Percentiles rank a stretch among this genome's conserved stretches.
phyloP scores from a whole-genome alignment of 2,113 vertebrate genomes.

The Sorex fumeus region DNA sequence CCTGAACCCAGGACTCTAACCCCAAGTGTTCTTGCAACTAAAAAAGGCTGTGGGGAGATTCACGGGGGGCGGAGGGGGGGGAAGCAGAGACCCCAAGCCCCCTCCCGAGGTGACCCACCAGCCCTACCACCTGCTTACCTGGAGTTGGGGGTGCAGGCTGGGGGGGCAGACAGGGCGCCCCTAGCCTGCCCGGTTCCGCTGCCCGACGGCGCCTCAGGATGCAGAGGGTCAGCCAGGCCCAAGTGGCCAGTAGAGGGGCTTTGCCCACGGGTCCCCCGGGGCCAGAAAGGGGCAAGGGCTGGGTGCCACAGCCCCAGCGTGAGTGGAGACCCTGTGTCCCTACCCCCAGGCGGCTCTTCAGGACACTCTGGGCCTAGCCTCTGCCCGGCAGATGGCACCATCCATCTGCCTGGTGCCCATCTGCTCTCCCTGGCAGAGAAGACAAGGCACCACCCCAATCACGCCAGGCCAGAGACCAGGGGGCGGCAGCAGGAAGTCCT shows the following conservation, averaged over 20 bases:
- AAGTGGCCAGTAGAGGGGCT: constrained; percentile 3
- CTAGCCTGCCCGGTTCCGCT: background rate
- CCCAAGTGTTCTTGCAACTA: constrained; percentile 67
- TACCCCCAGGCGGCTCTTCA: background rate
- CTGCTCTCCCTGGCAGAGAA: background rate
- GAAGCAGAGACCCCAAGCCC: background rate
- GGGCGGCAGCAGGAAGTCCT: background rate
- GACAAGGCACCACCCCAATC: constrained; percentile 2
- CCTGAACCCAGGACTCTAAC: constrained; percentile 71
- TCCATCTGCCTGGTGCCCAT: background rate
- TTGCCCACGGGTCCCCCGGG: constrained; percentile 46
- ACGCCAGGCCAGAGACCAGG: background rate
- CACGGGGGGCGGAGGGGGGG: rapidly evolving
- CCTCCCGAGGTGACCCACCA: constrained; percentile 7
- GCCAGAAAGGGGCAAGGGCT: constrained; percentile 50
- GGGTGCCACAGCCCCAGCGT: background rate
- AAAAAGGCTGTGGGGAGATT: constrained; percentile 3
- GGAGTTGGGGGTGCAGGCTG: constrained; percentile 7
- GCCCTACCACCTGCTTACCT: constrained; percentile 77
- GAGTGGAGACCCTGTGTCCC: background rate
- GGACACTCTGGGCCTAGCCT: background rate
- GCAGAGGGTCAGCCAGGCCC: constrained; percentile 39
- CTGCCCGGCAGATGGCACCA: background rate
- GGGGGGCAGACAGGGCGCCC: constrained; percentile 38
- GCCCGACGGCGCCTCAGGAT: constrained; percentile 39